A percentile compares a stretch with the other conserved stretches of the same genome.
These are phyloP conservation scores for Mirounga angustirostris DNA, from an alignment of 2,113 vertebrate species.

Conservation along the genomic window DNA sequence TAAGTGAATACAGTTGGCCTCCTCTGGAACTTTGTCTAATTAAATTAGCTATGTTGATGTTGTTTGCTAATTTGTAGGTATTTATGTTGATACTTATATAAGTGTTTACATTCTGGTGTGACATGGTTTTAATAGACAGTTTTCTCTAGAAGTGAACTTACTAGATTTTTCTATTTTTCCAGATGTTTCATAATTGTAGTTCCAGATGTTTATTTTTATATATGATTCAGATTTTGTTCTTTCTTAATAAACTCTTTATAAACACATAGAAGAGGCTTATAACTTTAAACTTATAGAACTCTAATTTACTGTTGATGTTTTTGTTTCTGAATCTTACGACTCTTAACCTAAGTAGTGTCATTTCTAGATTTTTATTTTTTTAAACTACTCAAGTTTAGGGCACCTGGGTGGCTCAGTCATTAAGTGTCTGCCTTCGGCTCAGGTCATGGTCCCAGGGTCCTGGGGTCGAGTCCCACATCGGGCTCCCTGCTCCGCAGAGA, in stretches of 20 bases:
- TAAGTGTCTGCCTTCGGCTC: too few species aligned
- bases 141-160: slow-evolving; percentile 33
- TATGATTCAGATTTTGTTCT: neutral
- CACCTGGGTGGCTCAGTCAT: too few species aligned
- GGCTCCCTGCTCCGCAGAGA: too few species aligned
- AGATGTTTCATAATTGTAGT: neutral
- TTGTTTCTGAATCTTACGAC: slow-evolving; percentile 1
- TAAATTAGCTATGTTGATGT: neutral
- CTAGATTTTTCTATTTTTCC: neutral
- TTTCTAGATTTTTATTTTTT: neutral
- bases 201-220: neutral
- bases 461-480: too few species aligned
- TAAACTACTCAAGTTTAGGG: neutral
- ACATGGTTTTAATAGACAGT: neutral
- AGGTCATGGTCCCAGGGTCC: too few species aligned
- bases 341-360: neutral
- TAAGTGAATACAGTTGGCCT: neutral
- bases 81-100: neutral
- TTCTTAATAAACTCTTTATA: neutral
- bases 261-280: neutral
- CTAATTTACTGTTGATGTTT: slow-evolving; percentile 11
- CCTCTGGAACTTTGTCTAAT: neutral
- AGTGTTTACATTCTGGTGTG: slow-evolving; percentile 1
- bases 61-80: neutral
- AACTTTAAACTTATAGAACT: neutral